A percentile compares a stretch with the other conserved stretches of the same genome.
These are phyloP conservation scores for Glyptemys insculpta DNA, from an alignment of 2,797 vertebrate species.

Conservation along the genomic window DNA sequence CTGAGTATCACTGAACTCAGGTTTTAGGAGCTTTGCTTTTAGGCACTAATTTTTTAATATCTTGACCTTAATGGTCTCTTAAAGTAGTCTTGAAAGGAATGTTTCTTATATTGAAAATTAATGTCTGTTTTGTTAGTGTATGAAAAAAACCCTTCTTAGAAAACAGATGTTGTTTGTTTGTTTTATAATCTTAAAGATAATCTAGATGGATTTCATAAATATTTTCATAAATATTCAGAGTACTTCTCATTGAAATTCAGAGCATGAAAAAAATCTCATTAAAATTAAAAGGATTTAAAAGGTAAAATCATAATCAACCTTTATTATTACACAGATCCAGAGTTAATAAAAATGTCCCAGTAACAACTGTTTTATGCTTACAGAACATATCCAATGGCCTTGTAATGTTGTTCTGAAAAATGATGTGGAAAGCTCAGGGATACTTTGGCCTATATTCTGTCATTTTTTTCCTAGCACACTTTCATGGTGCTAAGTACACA, in stretches of 20 bases:
- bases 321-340: slow-evolving; percentile 37
- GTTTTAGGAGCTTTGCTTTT: neutral
- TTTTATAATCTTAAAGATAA: slow-evolving; percentile 36
- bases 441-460: neutral
- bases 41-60: neutral
- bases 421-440: neutral
- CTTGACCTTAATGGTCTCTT: slow-evolving; percentile 25
- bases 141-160: slow-evolving; percentile 10
- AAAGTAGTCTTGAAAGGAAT: neutral
- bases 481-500: neutral
- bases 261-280: slow-evolving; percentile 37
- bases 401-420: slow-evolving; percentile 20
- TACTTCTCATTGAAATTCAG: slow-evolving; percentile 56
- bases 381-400: neutral
- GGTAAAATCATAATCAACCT: slow-evolving; percentile 52
- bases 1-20: neutral
- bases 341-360: slow-evolving; percentile 59
- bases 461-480: neutral
- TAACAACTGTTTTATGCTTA: slow-evolving; percentile 39
- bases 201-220: slow-evolving; percentile 45
- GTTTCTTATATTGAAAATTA: slow-evolving; percentile 23
- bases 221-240: slow-evolving; percentile 50
- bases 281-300: slow-evolving; percentile 61
- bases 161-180: neutral
- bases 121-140: neutral